phyloP scores from a whole-genome alignment of 2,888 invertebrate genomes.

The Drosophila atroscutellata region DNA sequence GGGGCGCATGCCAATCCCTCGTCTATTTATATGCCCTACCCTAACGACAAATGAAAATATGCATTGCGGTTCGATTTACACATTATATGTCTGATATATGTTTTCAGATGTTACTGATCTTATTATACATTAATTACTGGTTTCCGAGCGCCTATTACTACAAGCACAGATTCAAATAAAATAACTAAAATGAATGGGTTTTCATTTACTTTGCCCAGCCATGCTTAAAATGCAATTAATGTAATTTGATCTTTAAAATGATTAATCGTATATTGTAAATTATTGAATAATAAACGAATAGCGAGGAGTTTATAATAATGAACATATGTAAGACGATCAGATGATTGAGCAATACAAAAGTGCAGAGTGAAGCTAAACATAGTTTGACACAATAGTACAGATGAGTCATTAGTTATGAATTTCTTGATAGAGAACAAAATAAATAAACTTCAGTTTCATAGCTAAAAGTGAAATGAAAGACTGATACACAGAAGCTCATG shows the following conservation, averaged over 20 bases:
- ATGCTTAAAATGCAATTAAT: background rate
- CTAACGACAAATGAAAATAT: conserved; percentile 36
- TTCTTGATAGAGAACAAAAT: background rate
- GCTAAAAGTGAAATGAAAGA: background rate
- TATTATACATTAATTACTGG: conserved; percentile 13
- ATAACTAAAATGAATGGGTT: conserved; percentile 2
- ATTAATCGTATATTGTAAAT: background rate
- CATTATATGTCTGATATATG: conserved; percentile 6
- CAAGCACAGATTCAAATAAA: conserved; percentile 7
- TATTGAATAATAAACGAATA: background rate
- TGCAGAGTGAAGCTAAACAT: background rate
- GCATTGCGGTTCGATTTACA: conserved; percentile 31
- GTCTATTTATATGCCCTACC: conserved; percentile 65
- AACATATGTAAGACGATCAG: background rate
- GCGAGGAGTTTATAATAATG: background rate
- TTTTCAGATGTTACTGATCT: conserved; percentile 6
- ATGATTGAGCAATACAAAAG: background rate
- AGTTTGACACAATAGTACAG: background rate
- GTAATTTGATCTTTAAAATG: conserved; percentile 4
- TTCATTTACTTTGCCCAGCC: background rate
- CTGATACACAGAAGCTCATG: background rate
- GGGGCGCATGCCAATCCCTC: conserved; percentile 36
- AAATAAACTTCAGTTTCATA: background rate
- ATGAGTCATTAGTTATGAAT: background rate
- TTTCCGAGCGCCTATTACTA: background rate